Conservation (phyloP, 2,113 vertebrate species). For the Vicugna pacos region DNA sequence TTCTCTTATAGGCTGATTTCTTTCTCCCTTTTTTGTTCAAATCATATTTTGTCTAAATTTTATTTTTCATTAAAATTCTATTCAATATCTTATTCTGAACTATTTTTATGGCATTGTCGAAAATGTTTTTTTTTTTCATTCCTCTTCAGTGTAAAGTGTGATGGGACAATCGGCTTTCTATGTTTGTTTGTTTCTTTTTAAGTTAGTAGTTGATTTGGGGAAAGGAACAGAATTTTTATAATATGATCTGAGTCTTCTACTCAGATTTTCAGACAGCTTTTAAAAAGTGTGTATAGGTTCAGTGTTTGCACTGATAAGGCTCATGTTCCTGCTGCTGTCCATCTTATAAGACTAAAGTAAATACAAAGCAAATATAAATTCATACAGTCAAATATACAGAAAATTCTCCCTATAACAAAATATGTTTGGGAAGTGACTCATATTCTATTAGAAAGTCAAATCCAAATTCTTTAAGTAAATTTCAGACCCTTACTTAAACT, state of each 20-base stretch:
- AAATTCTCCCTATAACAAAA: background rate
- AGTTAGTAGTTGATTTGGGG: background rate
- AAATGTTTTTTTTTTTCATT: constrained; percentile 26
- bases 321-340: background rate
- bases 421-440: background rate
- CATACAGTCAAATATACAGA: background rate
- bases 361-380: background rate
- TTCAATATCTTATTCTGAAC: background rate
- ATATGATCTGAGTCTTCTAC: background rate
- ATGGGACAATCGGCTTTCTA: background rate
- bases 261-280: background rate
- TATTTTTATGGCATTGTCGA: background rate
- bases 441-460: background rate
- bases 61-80: constrained; percentile 17
- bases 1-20: background rate
- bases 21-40: constrained; percentile 4
- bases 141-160: background rate
- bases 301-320: background rate
- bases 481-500: constrained; percentile 9
- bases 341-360: background rate
- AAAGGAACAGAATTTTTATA: background rate
- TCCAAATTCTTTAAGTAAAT: background rate
- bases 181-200: background rate
- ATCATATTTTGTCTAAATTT: background rate
- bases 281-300: background rate